These are phyloP conservation scores for Zophobas morio DNA, from an alignment of 1,140 invertebrate species.

Conservation along the genomic window DNA sequence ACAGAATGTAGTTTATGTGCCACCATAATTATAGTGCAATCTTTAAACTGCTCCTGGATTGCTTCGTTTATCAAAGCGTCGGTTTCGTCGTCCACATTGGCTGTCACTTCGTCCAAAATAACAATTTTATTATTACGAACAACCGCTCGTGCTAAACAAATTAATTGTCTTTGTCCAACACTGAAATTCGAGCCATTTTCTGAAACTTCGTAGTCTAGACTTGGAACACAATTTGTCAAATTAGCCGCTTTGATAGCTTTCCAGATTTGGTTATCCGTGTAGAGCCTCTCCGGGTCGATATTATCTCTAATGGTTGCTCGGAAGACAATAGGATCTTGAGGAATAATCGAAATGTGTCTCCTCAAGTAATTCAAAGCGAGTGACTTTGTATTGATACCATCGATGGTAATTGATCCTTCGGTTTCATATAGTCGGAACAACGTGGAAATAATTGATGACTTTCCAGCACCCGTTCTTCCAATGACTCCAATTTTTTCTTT, in stretches of 20 bases:
- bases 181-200: constrained; percentile 73
- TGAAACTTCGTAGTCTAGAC: constrained; percentile 70
- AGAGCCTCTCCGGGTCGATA: constrained; percentile 86
- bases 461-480: constrained; percentile 87
- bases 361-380: constrained; percentile 80
- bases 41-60: constrained; percentile 71
- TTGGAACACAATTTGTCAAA: constrained; percentile 73
- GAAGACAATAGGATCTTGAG: constrained; percentile 89
- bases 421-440: constrained; percentile 75
- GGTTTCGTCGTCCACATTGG: constrained; percentile 74
- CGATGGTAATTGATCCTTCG: constrained; percentile 72
- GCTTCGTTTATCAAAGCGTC: constrained; percentile 74
- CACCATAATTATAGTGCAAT: constrained; percentile 82
- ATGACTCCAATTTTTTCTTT: constrained; percentile 82
- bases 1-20: constrained; percentile 88
- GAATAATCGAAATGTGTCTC: constrained; percentile 83
- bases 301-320: constrained; percentile 86
- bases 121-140: constrained; percentile 71
- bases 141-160: constrained; percentile 75
- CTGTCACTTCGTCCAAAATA: constrained; percentile 65
- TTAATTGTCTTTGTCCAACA: constrained; percentile 70
- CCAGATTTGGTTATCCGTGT: constrained; percentile 84
- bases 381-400: constrained; percentile 71
- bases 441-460: constrained; percentile 82
- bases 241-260: constrained; percentile 84